Conservation (phyloP, 2,113 vertebrate genomes). For the Chlorodrepanis virens region DNA sequence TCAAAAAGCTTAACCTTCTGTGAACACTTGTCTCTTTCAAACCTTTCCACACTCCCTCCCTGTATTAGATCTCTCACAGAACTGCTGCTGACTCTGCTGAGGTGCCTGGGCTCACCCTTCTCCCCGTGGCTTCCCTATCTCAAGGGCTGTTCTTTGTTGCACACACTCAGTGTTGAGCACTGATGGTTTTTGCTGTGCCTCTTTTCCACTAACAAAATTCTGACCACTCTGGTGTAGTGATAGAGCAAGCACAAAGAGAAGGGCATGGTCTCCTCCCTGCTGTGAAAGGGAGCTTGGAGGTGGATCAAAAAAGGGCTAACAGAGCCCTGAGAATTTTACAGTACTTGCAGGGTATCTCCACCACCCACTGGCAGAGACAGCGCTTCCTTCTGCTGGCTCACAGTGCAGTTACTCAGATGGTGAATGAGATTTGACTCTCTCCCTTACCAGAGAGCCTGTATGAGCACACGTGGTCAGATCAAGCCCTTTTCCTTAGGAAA, state of each 20-base stretch:
- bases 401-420: neutral
- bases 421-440: neutral
- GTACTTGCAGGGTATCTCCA: neutral
- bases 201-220: neutral
- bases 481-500: slow-evolving; percentile 41
- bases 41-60: neutral
- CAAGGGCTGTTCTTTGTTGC: neutral
- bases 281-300: neutral
- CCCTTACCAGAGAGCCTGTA: neutral
- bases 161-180: rapidly evolving
- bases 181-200: neutral
- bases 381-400: neutral
- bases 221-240: neutral
- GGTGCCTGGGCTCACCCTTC: neutral
- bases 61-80: neutral
- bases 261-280: neutral
- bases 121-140: neutral
- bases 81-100: neutral
- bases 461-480: neutral
- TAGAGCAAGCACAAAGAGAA: neutral
- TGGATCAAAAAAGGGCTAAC: neutral
- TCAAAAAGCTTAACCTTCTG: neutral
- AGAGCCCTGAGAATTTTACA: neutral
- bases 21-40: neutral
- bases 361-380: neutral